phyloP scores from a whole-genome alignment of 2,888 invertebrate genomes.

The Metalampra italica region DNA sequence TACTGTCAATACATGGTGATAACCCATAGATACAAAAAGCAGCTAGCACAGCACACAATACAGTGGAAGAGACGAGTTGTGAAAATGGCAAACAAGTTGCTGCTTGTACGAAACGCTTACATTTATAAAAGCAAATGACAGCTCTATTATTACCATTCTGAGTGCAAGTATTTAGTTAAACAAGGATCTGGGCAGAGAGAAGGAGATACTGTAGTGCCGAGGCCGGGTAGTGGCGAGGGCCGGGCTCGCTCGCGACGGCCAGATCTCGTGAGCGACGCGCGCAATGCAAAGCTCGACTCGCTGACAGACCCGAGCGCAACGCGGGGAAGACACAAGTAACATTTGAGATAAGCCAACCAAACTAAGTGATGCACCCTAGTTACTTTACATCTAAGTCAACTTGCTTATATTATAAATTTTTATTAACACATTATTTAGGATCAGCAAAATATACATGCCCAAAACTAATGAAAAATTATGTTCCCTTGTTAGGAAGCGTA shows the following conservation, averaged over 20 bases:
- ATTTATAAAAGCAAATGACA: constrained; percentile 76
- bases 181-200: constrained; percentile 66
- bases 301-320: constrained; percentile 1
- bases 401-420: constrained; percentile 44
- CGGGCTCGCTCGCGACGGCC: background rate
- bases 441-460: constrained; percentile 75
- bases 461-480: constrained; percentile 70
- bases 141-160: constrained; percentile 78
- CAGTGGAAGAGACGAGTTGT: constrained; percentile 76
- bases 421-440: constrained; percentile 57
- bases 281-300: constrained; percentile 3
- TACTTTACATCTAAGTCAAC: constrained; percentile 50
- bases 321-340: constrained; percentile 51
- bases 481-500: constrained; percentile 76
- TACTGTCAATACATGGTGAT: constrained; percentile 71
- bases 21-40: constrained; percentile 77
- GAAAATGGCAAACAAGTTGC: constrained; percentile 74
- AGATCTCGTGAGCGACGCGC: constrained; percentile 4
- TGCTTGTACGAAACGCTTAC: constrained; percentile 75
- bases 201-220: constrained; percentile 39
- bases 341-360: constrained; percentile 65
- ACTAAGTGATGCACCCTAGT: constrained; percentile 74
- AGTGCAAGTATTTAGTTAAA: constrained; percentile 63
- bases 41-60: constrained; percentile 78
- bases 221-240: constrained; percentile 16